A percentile compares a stretch with the other conserved stretches of the same genome.
Evolutionary conservation across 2,113 vertebrate species (phyloP).

Genomic region (Pao palembangensis): DNA sequence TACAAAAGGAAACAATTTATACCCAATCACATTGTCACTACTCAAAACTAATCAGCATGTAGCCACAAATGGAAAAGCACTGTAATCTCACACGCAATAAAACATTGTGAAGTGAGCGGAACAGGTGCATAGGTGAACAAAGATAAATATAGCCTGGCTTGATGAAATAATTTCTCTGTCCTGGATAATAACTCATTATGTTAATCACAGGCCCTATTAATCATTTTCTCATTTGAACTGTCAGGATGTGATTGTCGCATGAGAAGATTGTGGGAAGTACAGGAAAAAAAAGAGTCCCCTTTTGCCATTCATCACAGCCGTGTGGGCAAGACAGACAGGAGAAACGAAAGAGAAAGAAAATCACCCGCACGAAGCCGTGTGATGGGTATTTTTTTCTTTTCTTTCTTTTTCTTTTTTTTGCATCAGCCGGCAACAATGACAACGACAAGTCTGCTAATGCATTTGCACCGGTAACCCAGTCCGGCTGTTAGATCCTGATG

Average conservation of each 20-base stretch:
- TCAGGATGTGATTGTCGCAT: conserved; percentile 63
- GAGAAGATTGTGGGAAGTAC: conserved; percentile 47
- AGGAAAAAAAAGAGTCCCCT: conserved; percentile 40
- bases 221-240: conserved; percentile 75
- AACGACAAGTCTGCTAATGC: conserved; percentile 13
- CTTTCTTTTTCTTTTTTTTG: conserved; percentile 24
- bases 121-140: conserved; percentile 71
- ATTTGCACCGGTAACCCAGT: conserved; percentile 25
- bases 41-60: conserved; percentile 59
- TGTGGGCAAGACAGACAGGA: neutral
- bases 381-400: neutral
- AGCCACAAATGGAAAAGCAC: conserved; percentile 46
- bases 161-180: conserved; percentile 73
- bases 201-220: conserved; percentile 70
- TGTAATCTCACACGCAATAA: conserved; percentile 59
- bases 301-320: conserved; percentile 61
- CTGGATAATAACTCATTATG: conserved; percentile 73
- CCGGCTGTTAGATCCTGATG: conserved; percentile 48
- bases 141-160: conserved; percentile 71
- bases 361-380: neutral
- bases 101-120: conserved; percentile 53
- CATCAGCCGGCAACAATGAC: conserved; percentile 20
- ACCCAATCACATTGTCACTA: conserved; percentile 35
- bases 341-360: conserved; percentile 5
- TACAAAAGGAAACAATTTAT: conserved; percentile 49